Evolutionary conservation across 2,888 invertebrate species (phyloP), one percentile per base, ranked within the genome.

Genomic region (Xylota segnis): DNA sequence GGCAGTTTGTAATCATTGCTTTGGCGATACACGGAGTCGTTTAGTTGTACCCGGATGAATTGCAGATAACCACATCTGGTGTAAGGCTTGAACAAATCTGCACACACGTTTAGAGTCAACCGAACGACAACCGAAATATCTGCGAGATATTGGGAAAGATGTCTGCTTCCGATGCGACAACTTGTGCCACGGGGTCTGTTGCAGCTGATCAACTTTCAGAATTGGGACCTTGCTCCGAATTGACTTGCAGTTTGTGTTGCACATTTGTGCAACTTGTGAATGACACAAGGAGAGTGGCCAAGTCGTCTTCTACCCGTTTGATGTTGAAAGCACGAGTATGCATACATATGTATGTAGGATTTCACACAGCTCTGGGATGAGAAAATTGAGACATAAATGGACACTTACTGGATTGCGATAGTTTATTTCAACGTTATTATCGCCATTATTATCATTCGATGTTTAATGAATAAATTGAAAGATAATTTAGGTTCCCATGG

Each of bases 211-310:
- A 82, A 65, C 76, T 82, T 82, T 82, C 63, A 27, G 76, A 76
- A 65, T 63, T 32, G 32, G 50, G 63, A 71, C 82, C 82, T 82
- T 76, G 82, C 82, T 70, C 76, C 45, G 68, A 65, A 76, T 71
- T 23, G 27, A 70, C 45, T 52, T 54, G 52, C 47, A 59, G 34
- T 32, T n/a, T 59, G 32, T 63, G 68, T 47, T 40, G 45, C n/a
- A 58, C 50, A 76, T 56, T 40, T 70, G 47, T 61, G 47, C 59
- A 7, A 14, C 32, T 59, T n/a, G 40, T 61, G 75, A 61, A 9
- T 52, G 66, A 66, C 50, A 66, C 40, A 61, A 61, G 63, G 63
- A 71, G 56, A 65, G 43, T 78, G 71, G 63, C 61, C 70, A 70
- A 77, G 45, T 52, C 16, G 43, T 70, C 52, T 54, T 23, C 52